Evolutionary conservation across 2,797 vertebrate genomes (phyloP).

Genomic region (Sandelia bainsii): DNA sequence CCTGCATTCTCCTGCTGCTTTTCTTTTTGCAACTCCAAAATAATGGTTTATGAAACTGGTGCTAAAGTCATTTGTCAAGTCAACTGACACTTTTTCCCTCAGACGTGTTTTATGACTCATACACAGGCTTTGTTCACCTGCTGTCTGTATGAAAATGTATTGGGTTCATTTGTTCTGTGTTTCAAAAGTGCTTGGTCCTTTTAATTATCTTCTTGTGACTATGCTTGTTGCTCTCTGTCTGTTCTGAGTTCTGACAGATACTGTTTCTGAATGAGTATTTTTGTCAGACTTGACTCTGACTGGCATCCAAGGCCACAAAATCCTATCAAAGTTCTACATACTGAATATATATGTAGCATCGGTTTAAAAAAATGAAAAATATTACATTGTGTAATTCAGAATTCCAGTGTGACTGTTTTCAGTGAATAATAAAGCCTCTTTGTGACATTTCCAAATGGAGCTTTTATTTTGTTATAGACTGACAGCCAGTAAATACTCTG

Average conservation of each 20-base stretch:
- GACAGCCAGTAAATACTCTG: conserved; percentile 65
- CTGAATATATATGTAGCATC: conserved; percentile 3
- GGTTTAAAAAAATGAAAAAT: conserved; percentile 21
- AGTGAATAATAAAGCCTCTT: conserved; percentile 44
- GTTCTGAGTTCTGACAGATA: conserved; percentile 18
- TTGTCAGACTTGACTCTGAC: conserved; percentile 34
- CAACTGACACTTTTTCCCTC: neutral
- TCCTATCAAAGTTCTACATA: neutral
- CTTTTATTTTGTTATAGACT: conserved; percentile 60
- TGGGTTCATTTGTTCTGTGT: neutral
- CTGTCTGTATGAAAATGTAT: conserved; percentile 6
- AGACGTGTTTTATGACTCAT: conserved; percentile 37
- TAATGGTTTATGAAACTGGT: neutral
- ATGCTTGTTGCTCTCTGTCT: conserved; percentile 21
- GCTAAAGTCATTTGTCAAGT: conserved; percentile 19
- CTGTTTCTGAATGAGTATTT: conserved; percentile 15
- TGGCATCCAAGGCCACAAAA: conserved; percentile 10
- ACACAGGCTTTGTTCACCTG: conserved; percentile 29
- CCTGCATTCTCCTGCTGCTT: neutral
- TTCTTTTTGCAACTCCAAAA: neutral
- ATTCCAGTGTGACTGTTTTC: conserved; percentile 36
- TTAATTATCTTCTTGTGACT: conserved; percentile 33
- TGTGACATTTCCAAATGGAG: conserved; percentile 67
- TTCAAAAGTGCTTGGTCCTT: conserved; percentile 20
- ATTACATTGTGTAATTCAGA: conserved; percentile 10